Evolutionary conservation across 2,888 invertebrate species (phyloP), one percentile per base, ranked within the genome.

Genomic region (Bursaphelenchus okinawaensis): DNA sequence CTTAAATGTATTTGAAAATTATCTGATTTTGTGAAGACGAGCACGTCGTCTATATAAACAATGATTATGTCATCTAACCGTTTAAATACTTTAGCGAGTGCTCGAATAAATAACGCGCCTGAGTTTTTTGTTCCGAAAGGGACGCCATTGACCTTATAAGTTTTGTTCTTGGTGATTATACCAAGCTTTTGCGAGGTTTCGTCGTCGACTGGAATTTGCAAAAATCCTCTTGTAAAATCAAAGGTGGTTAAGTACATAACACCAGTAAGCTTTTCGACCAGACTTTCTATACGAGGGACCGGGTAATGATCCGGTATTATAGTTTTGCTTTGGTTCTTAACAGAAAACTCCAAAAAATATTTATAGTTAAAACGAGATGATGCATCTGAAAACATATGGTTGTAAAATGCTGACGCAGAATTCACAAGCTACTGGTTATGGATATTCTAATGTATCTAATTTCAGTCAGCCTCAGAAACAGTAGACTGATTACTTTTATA

Each of bases 91-190:
- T 67, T 40, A 0, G 65, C 19, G 29, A 66, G 50, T 7, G 31
- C 24, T 19, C 66, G 19, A 1, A 24, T 27, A 24, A 66, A 66
- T 7, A 64, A 54, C 6, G 29, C 29, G 2, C 62, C 62, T 8
- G 68, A 66, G n/a, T 68, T 69, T 9, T 31, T n/a, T 4, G 68
- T 51, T 4, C 68, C 68, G 23, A 68, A 68, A 4, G 68, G 68
- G 9, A 68, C 23, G n/a, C 63, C 54, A 7, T 52, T 67, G 67
- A 67, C 60, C 23, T 68, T 57, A 23, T 22, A 67, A 0, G 60
- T 54, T 6, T 29, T 31, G 19, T 66, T 24, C 27, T 68, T 31
- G 4, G 66, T 67, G 7, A 67, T 66, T 0, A 66, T n/a, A 2
- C 67, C 66, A 26, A 56, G 56, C 40, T 66, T 66, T 23, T 51